phyloP scores from a whole-genome alignment of 1,140 invertebrate genomes.

The Dendrolimus punctatus region DNA sequence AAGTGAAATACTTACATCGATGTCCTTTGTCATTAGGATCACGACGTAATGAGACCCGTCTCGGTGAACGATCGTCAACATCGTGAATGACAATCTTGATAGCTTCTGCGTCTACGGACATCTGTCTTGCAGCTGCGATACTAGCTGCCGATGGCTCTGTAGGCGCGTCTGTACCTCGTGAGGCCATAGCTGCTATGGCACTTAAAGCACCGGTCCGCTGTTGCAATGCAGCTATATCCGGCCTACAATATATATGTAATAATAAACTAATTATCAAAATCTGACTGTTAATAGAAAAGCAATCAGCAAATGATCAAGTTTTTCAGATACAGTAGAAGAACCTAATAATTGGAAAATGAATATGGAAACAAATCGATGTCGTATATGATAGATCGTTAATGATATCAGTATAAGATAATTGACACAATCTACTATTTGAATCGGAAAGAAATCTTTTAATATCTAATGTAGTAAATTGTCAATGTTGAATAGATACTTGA shows the following conservation, averaged over 20 bases:
- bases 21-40: constrained; percentile 89
- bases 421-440: too few relatives aligned
- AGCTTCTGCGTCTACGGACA: constrained; percentile 90
- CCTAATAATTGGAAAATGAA: too few relatives aligned
- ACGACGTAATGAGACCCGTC: constrained; percentile 81
- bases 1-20: constrained; percentile 79
- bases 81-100: constrained; percentile 95
- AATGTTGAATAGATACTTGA: too few relatives aligned
- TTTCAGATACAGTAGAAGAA: too few relatives aligned
- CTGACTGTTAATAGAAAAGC: constrained; percentile 1
- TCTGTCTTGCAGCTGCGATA: constrained; percentile 76
- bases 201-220: constrained; percentile 63
- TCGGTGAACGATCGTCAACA: constrained; percentile 84
- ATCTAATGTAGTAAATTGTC: too few relatives aligned
- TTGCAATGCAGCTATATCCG: constrained; percentile 81
- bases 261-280: constrained; percentile 1
- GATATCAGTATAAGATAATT: too few relatives aligned
- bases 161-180: constrained; percentile 30
- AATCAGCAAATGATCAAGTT: not conserved
- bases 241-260: too few relatives aligned
- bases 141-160: constrained; percentile 26
- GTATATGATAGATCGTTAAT: too few relatives aligned
- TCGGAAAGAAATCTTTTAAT: too few relatives aligned
- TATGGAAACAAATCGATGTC: too few relatives aligned
- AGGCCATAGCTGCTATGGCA: constrained; percentile 40